Evolutionary conservation across 2,113 vertebrate genomes (phyloP).

Genomic region (Albula goreensis): DNA sequence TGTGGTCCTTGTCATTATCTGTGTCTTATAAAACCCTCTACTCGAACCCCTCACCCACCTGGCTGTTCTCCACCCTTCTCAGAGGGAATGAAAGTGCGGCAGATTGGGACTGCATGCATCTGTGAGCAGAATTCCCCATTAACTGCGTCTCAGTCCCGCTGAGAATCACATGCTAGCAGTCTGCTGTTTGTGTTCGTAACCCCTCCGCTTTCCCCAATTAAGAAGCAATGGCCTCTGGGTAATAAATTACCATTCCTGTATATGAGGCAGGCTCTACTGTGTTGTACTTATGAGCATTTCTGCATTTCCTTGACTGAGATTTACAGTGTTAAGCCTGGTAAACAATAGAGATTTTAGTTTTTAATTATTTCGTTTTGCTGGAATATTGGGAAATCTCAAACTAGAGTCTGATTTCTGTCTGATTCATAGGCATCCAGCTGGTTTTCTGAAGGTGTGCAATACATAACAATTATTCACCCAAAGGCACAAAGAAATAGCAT

Average conservation of each 20-base stretch:
- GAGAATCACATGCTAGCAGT: constrained; percentile 45
- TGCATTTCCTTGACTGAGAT: constrained; percentile 26
- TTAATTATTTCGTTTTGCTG: constrained; percentile 27
- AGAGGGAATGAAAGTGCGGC: neutral
- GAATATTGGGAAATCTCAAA: constrained; percentile 7
- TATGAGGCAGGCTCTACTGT: constrained; percentile 39
- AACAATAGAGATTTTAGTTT: constrained; percentile 46
- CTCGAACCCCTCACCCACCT: neutral
- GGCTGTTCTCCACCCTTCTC: neutral
- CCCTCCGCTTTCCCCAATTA: constrained; percentile 45
- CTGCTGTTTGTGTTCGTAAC: constrained; percentile 42
- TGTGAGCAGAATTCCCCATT: neutral
- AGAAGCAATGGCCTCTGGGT: constrained; percentile 38
- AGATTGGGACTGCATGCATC: neutral
- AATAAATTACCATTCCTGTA: constrained; percentile 40
- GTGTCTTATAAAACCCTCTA: neutral
- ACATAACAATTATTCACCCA: constrained; percentile 29
- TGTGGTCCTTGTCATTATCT: neutral
- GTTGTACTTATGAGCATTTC: constrained; percentile 25
- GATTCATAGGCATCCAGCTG: neutral
- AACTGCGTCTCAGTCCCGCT: constrained; percentile 35
- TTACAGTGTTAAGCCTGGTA: constrained; percentile 32
- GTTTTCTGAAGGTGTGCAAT: constrained; percentile 29
- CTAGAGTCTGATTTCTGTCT: neutral
- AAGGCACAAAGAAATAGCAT: neutral